phyloP scores from a whole-genome alignment of 2,113 vertebrate genomes.

The Pomatostomus ruficeps region DNA sequence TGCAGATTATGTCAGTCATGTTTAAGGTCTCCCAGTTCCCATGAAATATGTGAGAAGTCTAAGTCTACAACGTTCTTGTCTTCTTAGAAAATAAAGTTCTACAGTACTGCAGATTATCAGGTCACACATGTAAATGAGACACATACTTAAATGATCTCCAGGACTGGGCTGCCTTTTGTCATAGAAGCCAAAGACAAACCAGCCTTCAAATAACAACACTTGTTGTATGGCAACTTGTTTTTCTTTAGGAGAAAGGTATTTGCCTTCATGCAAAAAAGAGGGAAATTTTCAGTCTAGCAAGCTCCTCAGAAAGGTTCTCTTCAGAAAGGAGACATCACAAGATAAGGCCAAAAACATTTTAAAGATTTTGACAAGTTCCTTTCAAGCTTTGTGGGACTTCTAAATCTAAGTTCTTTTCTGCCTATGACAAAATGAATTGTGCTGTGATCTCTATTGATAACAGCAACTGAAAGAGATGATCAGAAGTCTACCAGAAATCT shows the following conservation, averaged over 20 bases:
- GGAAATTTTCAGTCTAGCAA: not conserved
- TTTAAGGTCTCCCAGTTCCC: not conserved
- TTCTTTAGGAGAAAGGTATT: not conserved
- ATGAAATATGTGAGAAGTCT: not conserved
- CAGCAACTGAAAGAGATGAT: not conserved
- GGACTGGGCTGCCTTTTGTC: not conserved
- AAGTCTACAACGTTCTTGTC: not conserved
- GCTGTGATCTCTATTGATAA: not conserved
- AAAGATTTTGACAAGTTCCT: not conserved
- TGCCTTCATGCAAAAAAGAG: not conserved
- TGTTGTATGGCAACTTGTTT: not conserved
- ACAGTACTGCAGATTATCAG: not conserved
- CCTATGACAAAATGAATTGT: not conserved
- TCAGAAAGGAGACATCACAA: not conserved
- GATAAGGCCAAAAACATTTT: not conserved
- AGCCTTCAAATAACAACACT: not conserved
- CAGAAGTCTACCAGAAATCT: not conserved
- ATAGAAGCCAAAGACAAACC: not conserved
- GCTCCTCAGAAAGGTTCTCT: not conserved
- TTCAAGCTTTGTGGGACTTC: not conserved
- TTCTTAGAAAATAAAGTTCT: not conserved
- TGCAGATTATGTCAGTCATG: not conserved
- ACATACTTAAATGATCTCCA: not conserved
- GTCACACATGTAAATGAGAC: not conserved
- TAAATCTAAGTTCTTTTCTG: not conserved